Conservation (phyloP, 2,888 invertebrate species). For the Lithophane leautieri region DNA sequence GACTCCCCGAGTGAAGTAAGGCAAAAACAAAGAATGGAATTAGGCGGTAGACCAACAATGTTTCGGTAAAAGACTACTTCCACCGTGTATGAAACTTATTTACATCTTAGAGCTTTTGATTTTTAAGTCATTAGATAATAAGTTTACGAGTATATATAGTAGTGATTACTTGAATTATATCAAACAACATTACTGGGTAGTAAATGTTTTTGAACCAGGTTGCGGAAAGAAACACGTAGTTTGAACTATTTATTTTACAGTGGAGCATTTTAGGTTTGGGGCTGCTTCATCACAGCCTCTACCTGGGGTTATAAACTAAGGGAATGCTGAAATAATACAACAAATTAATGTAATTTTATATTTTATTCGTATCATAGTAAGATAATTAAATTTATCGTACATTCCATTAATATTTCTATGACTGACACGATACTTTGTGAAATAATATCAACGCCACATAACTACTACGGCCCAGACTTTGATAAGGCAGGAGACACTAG, state of each 20-base stretch:
- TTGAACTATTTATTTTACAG: too few relatives aligned
- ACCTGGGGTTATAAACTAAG: background rate
- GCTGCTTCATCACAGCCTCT: background rate
- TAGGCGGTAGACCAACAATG: too few relatives aligned
- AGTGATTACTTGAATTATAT: too few relatives aligned
- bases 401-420: slow-evolving; percentile 79
- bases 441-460: slow-evolving; percentile 71
- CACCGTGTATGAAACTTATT: too few relatives aligned
- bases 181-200: too few relatives aligned
- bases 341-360: slow-evolving; percentile 72
- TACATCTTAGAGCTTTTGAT: too few relatives aligned
- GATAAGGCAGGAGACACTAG: slow-evolving; percentile 77
- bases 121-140: too few relatives aligned
- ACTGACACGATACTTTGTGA: slow-evolving; percentile 77
- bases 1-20: background rate
- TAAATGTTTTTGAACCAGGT: too few relatives aligned
- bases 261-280: too few relatives aligned
- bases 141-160: too few relatives aligned
- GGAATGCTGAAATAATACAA: slow-evolving; percentile 59
- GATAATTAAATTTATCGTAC: slow-evolving; percentile 80
- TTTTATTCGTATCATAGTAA: slow-evolving; percentile 80
- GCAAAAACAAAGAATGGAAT: background rate
- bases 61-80: too few relatives aligned
- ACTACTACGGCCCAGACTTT: slow-evolving; percentile 72
- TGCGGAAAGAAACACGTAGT: too few relatives aligned